Evolutionary conservation across 2,797 vertebrate species (phyloP).

Genomic region (Neopelma chrysocephalum): DNA sequence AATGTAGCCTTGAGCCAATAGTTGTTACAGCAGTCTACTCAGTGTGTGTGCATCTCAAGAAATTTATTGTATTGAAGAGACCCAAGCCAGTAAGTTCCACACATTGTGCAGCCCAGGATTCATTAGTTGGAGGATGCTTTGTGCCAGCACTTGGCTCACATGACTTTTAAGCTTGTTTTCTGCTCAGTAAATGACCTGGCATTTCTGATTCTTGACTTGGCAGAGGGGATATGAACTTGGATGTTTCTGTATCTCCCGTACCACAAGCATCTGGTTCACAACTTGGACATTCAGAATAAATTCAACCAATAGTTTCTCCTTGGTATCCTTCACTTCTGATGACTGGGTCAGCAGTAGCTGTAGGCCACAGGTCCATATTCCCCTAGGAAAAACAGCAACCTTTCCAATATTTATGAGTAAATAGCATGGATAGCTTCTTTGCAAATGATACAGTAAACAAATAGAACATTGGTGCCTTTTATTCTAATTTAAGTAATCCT

Average conservation of each 20-base stretch:
- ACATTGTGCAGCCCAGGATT: not conserved
- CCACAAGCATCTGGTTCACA: not conserved
- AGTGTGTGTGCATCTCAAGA: not conserved
- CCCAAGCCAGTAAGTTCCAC: not conserved
- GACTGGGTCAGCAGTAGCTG: not conserved
- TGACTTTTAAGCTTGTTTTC: not conserved
- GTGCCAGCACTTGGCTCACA: not conserved
- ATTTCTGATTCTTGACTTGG: not conserved
- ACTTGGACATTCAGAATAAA: not conserved
- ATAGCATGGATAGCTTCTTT: not conserved
- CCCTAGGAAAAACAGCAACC: not conserved
- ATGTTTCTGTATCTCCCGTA: not conserved
- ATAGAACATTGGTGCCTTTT: not conserved
- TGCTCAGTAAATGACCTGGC: not conserved
- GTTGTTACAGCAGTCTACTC: not conserved
- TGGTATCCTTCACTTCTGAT: not conserved
- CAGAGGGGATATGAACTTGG: not conserved
- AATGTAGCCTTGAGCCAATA: not conserved
- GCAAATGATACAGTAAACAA: not conserved
- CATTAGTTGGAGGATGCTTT: not conserved
- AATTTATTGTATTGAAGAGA: not conserved
- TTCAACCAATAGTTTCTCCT: not conserved
- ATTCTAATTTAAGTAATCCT: not conserved
- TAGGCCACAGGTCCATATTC: too few relatives aligned
- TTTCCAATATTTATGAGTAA: not conserved